Evolutionary conservation across 2,888 invertebrate genomes (phyloP), one percentile per base, ranked within the genome.

Genomic region (Ichneumoninae sp.): DNA sequence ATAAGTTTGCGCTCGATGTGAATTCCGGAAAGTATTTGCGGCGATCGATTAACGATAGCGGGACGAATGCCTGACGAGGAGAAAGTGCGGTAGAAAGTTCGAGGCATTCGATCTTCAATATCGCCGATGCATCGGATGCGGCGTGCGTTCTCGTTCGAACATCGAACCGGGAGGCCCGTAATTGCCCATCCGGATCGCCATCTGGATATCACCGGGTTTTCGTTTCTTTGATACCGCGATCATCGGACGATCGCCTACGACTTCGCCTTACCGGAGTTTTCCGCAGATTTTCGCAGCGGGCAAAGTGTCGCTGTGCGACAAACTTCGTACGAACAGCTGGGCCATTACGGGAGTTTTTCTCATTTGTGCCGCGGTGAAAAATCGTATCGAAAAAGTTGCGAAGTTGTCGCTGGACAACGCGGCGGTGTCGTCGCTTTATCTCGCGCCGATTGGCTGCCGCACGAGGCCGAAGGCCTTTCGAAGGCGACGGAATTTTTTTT

Each of bases 21-120:
- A 65, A 75, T 75, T 36, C 19, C 52, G 30, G 16, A 22, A 47
- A 10, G 33, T 19, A 22, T n/a, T 63, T 54, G 52, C 26, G 40
- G 19, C 30, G 52, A 80, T 76, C 40, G 66, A 79, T 82, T 47
- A 50, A 22, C 68, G 33, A 80, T 79, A 57, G 76, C 47, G 40
- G 16, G 69, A 63, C 80, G 19, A 75, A 54, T 33, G 71, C 8
- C 47, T 30, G 52, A 10, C 44, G 65, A 83, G 86, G 89, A 88
- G 90, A 90, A 90, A 90, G 90, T 89, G 83, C 86, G 71, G 52
- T 88, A 87, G 88, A 89, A 88, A 87, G 89, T 87, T 83, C 54
- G 75, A 13, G 63, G 16, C 78, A 83, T 83, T 80, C 83, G 80
- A 87, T 86, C 83, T 88, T 87, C 87, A 87, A 85, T 88, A 16